phyloP scores from a whole-genome alignment of 2,113 vertebrate genomes.

The Cercopithecus mona region DNA sequence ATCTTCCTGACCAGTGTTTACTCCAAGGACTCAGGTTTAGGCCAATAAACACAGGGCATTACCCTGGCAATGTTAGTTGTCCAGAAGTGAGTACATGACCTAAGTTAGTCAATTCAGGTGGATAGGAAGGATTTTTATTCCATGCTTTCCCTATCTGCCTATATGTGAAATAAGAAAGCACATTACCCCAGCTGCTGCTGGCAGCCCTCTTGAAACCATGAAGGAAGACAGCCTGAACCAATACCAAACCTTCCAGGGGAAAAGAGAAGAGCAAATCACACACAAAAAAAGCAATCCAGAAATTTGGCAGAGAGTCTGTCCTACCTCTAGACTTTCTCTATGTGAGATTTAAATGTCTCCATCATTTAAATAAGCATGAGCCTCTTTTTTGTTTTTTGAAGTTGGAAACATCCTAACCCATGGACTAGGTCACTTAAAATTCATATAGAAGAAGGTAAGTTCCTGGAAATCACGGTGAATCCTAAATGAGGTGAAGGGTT shows the following conservation, averaged over 20 bases:
- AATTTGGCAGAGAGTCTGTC: not conserved
- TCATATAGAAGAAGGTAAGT: not conserved
- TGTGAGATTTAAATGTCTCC: not conserved
- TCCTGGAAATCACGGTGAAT: not conserved
- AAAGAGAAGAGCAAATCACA: not conserved
- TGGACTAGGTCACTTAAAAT: not conserved
- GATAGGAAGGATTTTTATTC: not conserved
- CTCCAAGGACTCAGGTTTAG: not conserved
- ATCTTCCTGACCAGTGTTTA: not conserved
- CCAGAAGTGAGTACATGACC: not conserved
- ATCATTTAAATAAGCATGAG: not conserved
- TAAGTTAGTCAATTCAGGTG: not conserved
- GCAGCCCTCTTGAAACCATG: not conserved
- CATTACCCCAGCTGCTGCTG: not conserved
- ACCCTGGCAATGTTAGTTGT: not conserved
- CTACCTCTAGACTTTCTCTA: not conserved
- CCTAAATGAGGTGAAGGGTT: not conserved
- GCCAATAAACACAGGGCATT: not conserved
- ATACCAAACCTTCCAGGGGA: not conserved
- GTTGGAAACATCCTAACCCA: not conserved
- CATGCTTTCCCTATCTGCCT: not conserved
- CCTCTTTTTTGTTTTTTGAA: not conserved
- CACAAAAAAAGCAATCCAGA: not conserved
- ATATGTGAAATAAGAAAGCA: not conserved
- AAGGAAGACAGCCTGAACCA: not conserved